Percentiles rank a stretch among this genome's conserved stretches.
phyloP scores from a whole-genome alignment of 2,888 invertebrate genomes.

The Steinernema carpocapsae region DNA sequence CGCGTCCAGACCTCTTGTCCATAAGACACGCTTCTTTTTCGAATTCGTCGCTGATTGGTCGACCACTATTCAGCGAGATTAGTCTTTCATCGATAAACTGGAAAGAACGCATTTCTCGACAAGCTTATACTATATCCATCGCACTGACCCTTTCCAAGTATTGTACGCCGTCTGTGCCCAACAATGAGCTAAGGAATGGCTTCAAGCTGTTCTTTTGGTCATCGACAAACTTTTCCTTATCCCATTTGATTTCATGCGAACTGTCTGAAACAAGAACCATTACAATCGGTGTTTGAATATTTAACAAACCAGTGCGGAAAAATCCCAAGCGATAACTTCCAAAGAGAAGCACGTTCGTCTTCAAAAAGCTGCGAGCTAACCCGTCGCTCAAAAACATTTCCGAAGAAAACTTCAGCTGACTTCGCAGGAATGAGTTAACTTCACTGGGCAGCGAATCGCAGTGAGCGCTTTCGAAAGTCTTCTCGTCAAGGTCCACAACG shows the following conservation, averaged over 20 bases:
- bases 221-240: slow-evolving; percentile 50
- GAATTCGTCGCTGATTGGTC: slow-evolving; percentile 91
- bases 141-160: slow-evolving; percentile 58
- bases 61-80: slow-evolving; percentile 87
- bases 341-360: slow-evolving; percentile 88
- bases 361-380: slow-evolving; percentile 87
- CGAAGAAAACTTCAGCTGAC: slow-evolving; percentile 79
- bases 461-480: slow-evolving; percentile 84
- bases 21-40: slow-evolving; percentile 79
- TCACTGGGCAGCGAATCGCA: slow-evolving; percentile 89
- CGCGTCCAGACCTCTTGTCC: slow-evolving; percentile 46
- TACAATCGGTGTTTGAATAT: background rate
- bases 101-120: slow-evolving; percentile 53
- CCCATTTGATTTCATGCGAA: slow-evolving; percentile 44
- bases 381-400: slow-evolving; percentile 79
- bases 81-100: slow-evolving; percentile 88
- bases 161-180: slow-evolving; percentile 63
- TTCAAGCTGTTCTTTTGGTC: slow-evolving; percentile 48
- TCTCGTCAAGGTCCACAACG: slow-evolving; percentile 88
- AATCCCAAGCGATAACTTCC: slow-evolving; percentile 80
- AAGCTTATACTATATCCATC: background rate
- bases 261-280: background rate
- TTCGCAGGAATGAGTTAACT: slow-evolving; percentile 79
- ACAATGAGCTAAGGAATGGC: slow-evolving; percentile 49
- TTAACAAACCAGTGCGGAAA: slow-evolving; percentile 35